Evolutionary conservation across 23 tunicate genomes (phyloP), one percentile per base, ranked within the genome.

Genomic region (Botrylloides violaceus): DNA sequence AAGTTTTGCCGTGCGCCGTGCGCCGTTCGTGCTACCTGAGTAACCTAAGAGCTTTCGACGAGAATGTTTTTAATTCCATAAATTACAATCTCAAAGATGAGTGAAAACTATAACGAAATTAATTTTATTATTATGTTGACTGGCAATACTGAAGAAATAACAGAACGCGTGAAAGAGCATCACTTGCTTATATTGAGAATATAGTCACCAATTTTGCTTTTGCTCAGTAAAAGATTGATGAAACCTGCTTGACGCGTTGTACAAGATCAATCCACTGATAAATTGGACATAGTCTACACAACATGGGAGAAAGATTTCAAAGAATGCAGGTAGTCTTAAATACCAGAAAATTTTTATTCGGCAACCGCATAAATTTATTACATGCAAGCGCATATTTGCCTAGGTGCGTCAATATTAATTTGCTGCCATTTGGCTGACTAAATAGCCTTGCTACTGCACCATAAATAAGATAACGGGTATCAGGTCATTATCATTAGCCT

Each of bases 61-160:
- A n/a, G n/a, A n/a, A n/a, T n/a, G n/a, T 43, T 43, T 43, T 43
- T 43, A 43, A 43, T 43, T 43, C 53, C 53, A 43, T 43, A 43
- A 43, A 43, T 43, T 43, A 43, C 53, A 43, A 43, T 43, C 53
- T 43, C 53, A 43, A 43, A 43, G 53, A 43, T 43, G 53, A 43
- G 53, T 43, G 53, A 43, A 43, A 43, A 43, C 15, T 43, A 43
- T 9, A 43, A 15, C 53, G 53, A 43, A 43, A 43, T 43, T 43
- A 43, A 43, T 43, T 43, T 7, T 7, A 43, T 43, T 43, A 43
- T 43, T 43, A 43, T 43, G 53, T 43, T 43, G 53, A 43, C 53
- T 15, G 15, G 15, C 53, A 15, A 43, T 43, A 43, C 53, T 43
- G 53, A 43, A 43, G 53, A 43, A 43, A 43, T 43, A 43, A 43